These are phyloP conservation scores for Nycticorax nycticorax DNA, from an alignment of 2,113 vertebrate species.

Conservation along the genomic window DNA sequence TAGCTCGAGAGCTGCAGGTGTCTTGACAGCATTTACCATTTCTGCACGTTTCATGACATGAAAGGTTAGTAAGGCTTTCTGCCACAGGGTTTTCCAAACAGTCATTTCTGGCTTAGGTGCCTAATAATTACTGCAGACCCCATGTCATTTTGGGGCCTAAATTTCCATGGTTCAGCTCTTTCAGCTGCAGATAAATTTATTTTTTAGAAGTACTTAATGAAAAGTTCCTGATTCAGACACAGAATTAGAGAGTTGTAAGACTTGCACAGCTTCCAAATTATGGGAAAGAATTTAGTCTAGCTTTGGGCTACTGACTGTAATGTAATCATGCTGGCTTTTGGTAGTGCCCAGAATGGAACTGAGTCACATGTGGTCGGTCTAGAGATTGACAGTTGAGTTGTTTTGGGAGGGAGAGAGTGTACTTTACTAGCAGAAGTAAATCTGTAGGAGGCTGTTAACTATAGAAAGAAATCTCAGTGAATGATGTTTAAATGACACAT, in stretches of 20 bases:
- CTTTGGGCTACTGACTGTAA: not conserved
- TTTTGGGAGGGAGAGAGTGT: not conserved
- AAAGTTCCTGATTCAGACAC: not conserved
- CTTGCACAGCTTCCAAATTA: not conserved
- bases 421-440: not conserved
- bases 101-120: not conserved
- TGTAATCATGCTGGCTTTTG: not conserved
- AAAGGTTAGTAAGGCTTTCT: not conserved
- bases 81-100: not conserved
- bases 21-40: not conserved
- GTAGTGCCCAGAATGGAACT: not conserved
- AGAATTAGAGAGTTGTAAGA: not conserved
- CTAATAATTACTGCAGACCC: not conserved
- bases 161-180: not conserved
- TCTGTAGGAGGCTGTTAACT: not conserved
- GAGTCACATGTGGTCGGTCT: not conserved
- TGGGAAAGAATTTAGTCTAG: not conserved
- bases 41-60: not conserved
- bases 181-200: not conserved
- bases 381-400: not conserved
- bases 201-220: not conserved
- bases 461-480: not conserved
- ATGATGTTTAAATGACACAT: not conserved
- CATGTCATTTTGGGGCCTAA: not conserved
- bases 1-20: not conserved